Conservation (phyloP, 2,797 vertebrate species). For the Pseudochaenichthys georgianus region DNA sequence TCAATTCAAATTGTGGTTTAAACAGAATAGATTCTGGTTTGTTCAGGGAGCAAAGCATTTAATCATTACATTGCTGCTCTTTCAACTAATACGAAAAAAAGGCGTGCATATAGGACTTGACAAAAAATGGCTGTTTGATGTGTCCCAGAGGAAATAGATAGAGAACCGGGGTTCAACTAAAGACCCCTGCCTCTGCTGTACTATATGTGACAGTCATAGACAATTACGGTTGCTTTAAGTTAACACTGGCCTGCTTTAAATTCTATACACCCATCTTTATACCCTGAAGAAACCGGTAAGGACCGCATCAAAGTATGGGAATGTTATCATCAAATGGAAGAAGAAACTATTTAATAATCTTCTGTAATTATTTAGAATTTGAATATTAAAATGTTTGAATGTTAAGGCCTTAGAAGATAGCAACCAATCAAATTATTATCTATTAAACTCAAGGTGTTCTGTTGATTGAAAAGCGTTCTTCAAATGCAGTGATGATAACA, state of each 20-base stretch:
- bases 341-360: conserved; percentile 7
- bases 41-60: conserved; percentile 56
- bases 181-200: conserved; percentile 38
- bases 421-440: not conserved
- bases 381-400: not conserved
- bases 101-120: conserved; percentile 45
- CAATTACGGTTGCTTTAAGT: conserved; percentile 27
- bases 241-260: conserved; percentile 8
- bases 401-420: not conserved
- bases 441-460: conserved; percentile 8
- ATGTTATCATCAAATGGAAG: not conserved
- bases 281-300: conserved; percentile 25
- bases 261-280: not conserved
- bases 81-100: conserved; percentile 58
- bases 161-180: conserved; percentile 50
- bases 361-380: not conserved
- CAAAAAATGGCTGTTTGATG: conserved; percentile 65
- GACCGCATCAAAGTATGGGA: conserved; percentile 1
- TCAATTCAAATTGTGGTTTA: conserved; percentile 56
- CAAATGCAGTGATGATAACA: conserved; percentile 1
- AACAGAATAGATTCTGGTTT: conserved; percentile 42
- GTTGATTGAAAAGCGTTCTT: not conserved
- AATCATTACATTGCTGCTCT: conserved; percentile 49
- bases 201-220: conserved; percentile 23
- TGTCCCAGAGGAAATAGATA: conserved; percentile 51